phyloP scores from a whole-genome alignment of 2,888 invertebrate genomes.

The Drosophila antonietae region DNA sequence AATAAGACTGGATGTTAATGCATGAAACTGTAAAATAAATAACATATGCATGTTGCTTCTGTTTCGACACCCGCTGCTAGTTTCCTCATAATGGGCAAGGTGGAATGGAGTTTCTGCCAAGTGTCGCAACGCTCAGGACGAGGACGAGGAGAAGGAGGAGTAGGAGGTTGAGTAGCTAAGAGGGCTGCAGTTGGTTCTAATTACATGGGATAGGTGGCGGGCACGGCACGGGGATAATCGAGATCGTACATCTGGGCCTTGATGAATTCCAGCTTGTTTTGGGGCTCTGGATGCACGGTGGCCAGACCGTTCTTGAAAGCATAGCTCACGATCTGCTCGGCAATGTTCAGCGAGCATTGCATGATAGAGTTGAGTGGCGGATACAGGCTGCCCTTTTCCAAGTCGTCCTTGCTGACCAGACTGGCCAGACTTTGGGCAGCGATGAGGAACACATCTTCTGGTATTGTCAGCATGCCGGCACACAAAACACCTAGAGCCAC shows the following conservation, averaged over 20 bases:
- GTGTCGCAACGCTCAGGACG: background rate
- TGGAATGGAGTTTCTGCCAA: constrained; percentile 40
- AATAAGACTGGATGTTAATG: constrained; percentile 26
- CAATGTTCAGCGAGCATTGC: constrained; percentile 94
- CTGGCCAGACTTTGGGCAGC: constrained; percentile 94
- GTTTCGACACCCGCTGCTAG: constrained; percentile 17
- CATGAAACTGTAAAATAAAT: constrained; percentile 68
- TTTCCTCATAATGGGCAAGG: constrained; percentile 21
- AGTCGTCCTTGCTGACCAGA: constrained; percentile 91
- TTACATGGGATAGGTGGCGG: constrained; percentile 85
- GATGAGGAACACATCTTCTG: constrained; percentile 95
- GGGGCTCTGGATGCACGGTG: constrained; percentile 91
- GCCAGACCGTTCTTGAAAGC: constrained; percentile 92
- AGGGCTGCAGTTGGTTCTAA: constrained; percentile 3
- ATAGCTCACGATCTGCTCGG: constrained; percentile 91
- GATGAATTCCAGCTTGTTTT: constrained; percentile 90
- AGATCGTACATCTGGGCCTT: constrained; percentile 93
- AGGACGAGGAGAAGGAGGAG: background rate
- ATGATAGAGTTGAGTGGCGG: constrained; percentile 94
- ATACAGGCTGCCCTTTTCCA: constrained; percentile 94
- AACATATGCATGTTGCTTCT: constrained; percentile 58
- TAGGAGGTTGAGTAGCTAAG: constrained; percentile 7
- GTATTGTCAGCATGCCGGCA: constrained; percentile 94
- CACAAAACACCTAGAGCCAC: constrained; percentile 95
- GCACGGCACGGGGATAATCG: constrained; percentile 89